phyloP scores from a whole-genome alignment of 2,888 invertebrate genomes.

The Napeogenes inachia region DNA sequence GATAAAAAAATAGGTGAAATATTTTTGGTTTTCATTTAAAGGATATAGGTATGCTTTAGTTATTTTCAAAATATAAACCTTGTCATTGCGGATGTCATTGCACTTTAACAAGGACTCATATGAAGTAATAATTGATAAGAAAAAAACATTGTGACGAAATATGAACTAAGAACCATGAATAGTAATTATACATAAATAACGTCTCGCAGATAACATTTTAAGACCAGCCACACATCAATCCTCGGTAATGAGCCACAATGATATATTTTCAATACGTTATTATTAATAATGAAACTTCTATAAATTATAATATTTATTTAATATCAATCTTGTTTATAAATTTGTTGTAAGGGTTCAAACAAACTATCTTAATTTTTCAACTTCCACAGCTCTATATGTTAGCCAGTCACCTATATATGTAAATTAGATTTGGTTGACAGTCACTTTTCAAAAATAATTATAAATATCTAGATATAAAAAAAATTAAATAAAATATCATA shows the following conservation, averaged over 20 bases:
- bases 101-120: background rate
- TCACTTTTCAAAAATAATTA: no score
- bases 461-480: no score
- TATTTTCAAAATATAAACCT: no score
- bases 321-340: background rate
- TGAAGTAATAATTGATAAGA: slow-evolving; percentile 8
- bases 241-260: slow-evolving; percentile 36
- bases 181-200: slow-evolving; percentile 20
- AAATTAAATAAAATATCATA: no score
- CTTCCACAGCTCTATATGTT: no score
- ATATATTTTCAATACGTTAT: slow-evolving; percentile 30
- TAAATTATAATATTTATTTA: slow-evolving; percentile 21
- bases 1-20: slow-evolving; percentile 9
- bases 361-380: no score
- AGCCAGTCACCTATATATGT: no score
- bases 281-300: slow-evolving; percentile 20
- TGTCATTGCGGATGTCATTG: background rate
- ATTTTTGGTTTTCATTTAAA: no score
- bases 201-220: slow-evolving; percentile 47
- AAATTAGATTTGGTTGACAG: no score
- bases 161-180: slow-evolving; percentile 12
- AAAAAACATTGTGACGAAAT: slow-evolving; percentile 13
- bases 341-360: no score
- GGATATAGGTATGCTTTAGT: no score
- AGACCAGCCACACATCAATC: slow-evolving; percentile 49